Evolutionary conservation across 2,797 vertebrate species (phyloP).

Genomic region (Leontopithecus rosalia): DNA sequence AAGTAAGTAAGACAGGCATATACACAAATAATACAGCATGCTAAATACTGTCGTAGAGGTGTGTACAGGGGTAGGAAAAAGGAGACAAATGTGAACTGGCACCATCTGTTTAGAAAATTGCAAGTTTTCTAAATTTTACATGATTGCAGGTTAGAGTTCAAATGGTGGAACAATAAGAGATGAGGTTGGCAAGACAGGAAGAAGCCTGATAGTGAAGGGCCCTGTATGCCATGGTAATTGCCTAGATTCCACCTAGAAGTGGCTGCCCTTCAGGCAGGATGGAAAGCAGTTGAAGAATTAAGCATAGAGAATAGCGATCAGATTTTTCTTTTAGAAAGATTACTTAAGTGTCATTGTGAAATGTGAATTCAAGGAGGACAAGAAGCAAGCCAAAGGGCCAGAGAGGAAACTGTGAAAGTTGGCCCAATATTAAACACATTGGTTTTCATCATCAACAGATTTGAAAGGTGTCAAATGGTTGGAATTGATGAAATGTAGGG

Average conservation of each 20-base stretch:
- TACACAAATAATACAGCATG: neutral
- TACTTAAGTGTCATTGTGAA: neutral
- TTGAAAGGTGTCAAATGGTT: neutral
- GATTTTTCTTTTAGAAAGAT: constrained; percentile 36
- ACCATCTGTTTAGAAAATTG: neutral
- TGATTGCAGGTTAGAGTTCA: neutral
- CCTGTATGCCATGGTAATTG: neutral
- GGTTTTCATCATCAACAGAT: neutral
- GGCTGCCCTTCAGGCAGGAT: neutral
- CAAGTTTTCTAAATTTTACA: neutral
- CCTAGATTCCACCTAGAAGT: neutral
- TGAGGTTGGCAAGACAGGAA: neutral
- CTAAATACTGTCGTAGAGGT: neutral
- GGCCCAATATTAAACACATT: neutral
- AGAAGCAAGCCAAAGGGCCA: neutral
- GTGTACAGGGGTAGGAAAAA: neutral
- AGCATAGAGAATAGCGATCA: neutral
- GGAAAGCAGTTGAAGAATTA: neutral
- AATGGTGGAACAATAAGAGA: neutral
- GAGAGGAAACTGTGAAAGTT: neutral
- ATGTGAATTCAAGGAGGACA: neutral
- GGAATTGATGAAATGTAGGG: neutral
- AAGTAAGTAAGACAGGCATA: neutral
- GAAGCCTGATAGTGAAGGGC: neutral
- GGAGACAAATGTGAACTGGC: neutral